These are phyloP conservation scores for Muscicapa striata DNA, from an alignment of 2,797 vertebrate species.

Conservation along the genomic window DNA sequence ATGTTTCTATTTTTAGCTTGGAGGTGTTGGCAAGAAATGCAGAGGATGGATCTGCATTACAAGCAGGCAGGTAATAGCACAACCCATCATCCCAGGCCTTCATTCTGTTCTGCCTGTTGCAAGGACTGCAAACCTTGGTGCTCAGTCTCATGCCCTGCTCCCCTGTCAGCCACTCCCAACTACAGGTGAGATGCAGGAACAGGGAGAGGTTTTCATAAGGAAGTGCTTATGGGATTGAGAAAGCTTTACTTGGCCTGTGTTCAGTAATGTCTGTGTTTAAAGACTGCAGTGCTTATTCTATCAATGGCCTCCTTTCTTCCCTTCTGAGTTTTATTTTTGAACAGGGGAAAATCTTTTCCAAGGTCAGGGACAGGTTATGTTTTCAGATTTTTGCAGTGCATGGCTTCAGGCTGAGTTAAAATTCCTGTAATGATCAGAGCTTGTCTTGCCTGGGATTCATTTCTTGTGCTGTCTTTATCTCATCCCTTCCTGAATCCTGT, in stretches of 20 bases:
- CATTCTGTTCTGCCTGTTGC: accelerated
- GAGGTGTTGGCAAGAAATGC: conserved; percentile 14
- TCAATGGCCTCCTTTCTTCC: neutral
- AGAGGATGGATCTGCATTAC: neutral
- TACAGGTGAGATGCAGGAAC: neutral
- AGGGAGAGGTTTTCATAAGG: neutral
- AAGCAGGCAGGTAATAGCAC: neutral
- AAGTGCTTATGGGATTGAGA: neutral
- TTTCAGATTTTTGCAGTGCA: neutral
- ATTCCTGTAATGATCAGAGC: neutral
- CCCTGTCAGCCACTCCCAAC: neutral
- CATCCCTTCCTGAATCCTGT: neutral
- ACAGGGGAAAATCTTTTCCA: neutral
- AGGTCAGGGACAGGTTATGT: neutral
- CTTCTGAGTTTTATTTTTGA: conserved; percentile 25
- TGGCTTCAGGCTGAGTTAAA: conserved; percentile 27
- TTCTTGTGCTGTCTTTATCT: neutral
- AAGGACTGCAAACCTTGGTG: neutral
- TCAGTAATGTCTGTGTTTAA: neutral
- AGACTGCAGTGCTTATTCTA: neutral
- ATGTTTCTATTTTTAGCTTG: neutral
- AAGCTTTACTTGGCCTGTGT: neutral
- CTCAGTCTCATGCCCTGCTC: neutral
- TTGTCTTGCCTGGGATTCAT: neutral
- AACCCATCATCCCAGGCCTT: neutral